A percentile compares a stretch with the other conserved stretches of the same genome.
Conservation (phyloP, 2,797 vertebrate species). For the Anguilla pacifica region DNA sequence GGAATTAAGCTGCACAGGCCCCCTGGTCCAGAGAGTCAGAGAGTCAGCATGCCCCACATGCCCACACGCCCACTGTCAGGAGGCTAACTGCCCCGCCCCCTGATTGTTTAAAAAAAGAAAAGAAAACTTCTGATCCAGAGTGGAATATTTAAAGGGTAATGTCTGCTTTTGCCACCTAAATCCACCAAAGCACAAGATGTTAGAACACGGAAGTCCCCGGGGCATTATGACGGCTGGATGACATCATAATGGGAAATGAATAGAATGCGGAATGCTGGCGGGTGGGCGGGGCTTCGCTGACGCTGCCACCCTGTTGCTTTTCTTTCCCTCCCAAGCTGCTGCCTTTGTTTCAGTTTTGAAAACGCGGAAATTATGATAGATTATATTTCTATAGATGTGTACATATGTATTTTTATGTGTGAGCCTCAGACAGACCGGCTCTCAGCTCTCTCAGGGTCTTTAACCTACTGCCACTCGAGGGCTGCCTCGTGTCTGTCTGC, state of each 20-base stretch:
- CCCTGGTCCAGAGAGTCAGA: constrained; percentile 44
- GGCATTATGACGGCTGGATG: too few species aligned
- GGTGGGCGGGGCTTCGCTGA: constrained; percentile 52
- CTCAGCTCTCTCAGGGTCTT: constrained; percentile 56
- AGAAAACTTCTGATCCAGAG: too few species aligned
- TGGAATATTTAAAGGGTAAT: constrained; percentile 38
- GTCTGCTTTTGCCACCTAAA: neutral
- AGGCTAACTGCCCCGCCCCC: too few species aligned
- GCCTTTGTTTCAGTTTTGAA: constrained; percentile 69
- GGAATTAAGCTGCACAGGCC: neutral
- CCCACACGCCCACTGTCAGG: constrained; percentile 17
- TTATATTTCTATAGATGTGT: constrained; percentile 71
- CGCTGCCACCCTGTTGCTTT: constrained; percentile 57
- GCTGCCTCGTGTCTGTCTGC: constrained; percentile 41
- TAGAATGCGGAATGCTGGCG: neutral
- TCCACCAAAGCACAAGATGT: neutral
- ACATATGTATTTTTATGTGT: constrained; percentile 66
- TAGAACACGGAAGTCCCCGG: neutral
- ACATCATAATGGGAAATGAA: too few species aligned
- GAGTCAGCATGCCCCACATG: constrained; percentile 47
- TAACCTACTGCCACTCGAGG: constrained; percentile 48
- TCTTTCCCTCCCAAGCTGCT: constrained; percentile 62
- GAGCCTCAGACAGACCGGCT: constrained; percentile 66
- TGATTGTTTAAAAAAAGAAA: neutral
- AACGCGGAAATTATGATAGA: constrained; percentile 55